Evolutionary conservation across 2,888 invertebrate genomes (phyloP).

Genomic region (Ctena decussata): DNA sequence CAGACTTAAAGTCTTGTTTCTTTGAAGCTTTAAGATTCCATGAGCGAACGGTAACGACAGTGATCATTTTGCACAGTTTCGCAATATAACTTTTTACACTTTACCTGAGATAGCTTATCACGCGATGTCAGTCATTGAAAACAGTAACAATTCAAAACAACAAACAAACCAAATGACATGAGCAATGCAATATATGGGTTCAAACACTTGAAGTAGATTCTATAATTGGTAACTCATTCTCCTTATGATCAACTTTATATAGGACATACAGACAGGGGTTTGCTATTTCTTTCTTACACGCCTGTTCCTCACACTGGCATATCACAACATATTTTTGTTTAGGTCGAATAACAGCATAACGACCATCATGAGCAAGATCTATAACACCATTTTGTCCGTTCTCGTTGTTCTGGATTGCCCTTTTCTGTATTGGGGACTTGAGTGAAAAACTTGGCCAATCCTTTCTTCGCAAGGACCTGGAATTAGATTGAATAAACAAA

Average conservation of each 20-base stretch:
- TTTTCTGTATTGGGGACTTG: slow-evolving; percentile 21
- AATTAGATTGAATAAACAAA: too few species aligned
- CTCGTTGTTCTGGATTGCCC: slow-evolving; percentile 6
- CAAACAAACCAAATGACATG: too few species aligned
- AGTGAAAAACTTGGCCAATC: slow-evolving; percentile 69
- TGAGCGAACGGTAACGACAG: too few species aligned
- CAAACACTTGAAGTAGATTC: slow-evolving; percentile 38
- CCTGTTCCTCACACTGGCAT: slow-evolving; percentile 44
- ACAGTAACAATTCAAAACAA: too few species aligned
- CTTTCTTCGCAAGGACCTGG: slow-evolving; percentile 71
- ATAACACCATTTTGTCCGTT: slow-evolving; percentile 36
- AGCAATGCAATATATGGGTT: background rate
- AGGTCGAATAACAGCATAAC: background rate
- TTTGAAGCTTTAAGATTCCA: too few species aligned
- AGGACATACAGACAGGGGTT: slow-evolving; percentile 53
- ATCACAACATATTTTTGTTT: slow-evolving; percentile 42
- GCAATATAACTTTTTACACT: too few species aligned
- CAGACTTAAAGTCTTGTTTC: too few species aligned
- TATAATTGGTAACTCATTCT: slow-evolving; percentile 25
- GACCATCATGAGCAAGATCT: background rate
- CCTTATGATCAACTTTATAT: slow-evolving; percentile 56
- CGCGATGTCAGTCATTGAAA: too few species aligned
- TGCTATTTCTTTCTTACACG: slow-evolving; percentile 18
- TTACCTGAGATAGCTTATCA: too few species aligned
- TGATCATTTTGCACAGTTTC: too few species aligned